Conservation (phyloP, 2,888 invertebrate species). For the Drosophila tanythrix region DNA sequence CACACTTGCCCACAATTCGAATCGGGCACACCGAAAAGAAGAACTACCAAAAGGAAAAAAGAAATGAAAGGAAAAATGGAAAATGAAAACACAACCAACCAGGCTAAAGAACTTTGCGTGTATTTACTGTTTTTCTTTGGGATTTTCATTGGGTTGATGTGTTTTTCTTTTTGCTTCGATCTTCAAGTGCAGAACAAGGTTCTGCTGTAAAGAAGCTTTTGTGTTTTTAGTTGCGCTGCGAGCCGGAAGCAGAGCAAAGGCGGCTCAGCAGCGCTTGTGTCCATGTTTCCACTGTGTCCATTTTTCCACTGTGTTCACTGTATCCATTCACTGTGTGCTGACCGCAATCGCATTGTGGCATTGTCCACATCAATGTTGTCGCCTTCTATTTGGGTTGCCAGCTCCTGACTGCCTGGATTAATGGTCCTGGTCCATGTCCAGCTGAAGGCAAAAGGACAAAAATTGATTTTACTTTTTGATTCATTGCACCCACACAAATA, state of each 20-base stretch:
- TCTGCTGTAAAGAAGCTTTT: conserved; percentile 62
- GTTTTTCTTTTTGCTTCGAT: conserved; percentile 28
- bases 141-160: conserved; percentile 54
- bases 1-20: conserved; percentile 4
- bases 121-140: conserved; percentile 73
- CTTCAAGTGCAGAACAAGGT: conserved; percentile 70
- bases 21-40: background rate
- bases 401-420: conserved; percentile 55
- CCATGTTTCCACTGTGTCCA: background rate
- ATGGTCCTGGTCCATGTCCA: conserved; percentile 49
- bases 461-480: conserved; percentile 62
- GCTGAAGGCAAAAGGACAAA: conserved; percentile 24
- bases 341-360: conserved; percentile 82
- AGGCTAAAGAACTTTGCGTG: conserved; percentile 46
- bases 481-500: conserved; percentile 19
- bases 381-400: conserved; percentile 74
- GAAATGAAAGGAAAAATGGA: background rate
- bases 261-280: conserved; percentile 1
- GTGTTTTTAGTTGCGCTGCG: conserved; percentile 72
- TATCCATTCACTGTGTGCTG: conserved; percentile 24
- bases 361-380: conserved; percentile 79
- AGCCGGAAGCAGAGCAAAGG: conserved; percentile 67
- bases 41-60: background rate
- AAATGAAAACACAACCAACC: conserved; percentile 20
- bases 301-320: background rate